Base-by-base conservation (phyloP, 1,140 invertebrate species). In the Drosophila ficusphila region DNA sequence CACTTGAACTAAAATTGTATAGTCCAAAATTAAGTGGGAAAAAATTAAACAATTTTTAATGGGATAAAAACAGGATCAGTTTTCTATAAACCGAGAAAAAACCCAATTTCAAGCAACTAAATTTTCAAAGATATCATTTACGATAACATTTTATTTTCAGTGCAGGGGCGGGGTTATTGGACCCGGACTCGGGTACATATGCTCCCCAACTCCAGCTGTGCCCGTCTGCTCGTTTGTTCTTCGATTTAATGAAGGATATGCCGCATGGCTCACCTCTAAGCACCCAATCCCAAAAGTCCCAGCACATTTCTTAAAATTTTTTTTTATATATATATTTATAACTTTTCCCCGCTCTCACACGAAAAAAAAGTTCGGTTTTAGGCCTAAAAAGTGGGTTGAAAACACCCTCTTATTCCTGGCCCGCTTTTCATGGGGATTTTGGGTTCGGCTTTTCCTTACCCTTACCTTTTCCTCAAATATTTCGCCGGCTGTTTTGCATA, bases 191-290 rank as follows among this genome's bases (percentile, higher is more conserved):
- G 36, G 52, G 51, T 76, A 53, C 71, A 76, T 75, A 65, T 67
- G 64, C 51, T 46, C 52, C 48, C 49, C 36, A 46, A 34, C 41
- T 54, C 51, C 62, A 57, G 29, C 54, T 76, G 68, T 65, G 69
- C 56, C 62, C 70, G 64, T 79, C 79, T 83, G 75, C 79, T 83
- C 79, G 82, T 88, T 89, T 89, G 83, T 88, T 83, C 83, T 88
- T 88, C 82, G 82, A 88, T 88, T 88, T 88, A 88, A 89, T 88
- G 82, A 88, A 88, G 82, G 82, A 88, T 88, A 88, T 88, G 70
- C 83, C 74, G 70, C 78, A 86, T 79, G 72, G 60, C 68, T 67
- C 60, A 74, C 60, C 76, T 70, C 71, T 64, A 77, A 70, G 62
- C 52, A 62, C 68, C 64, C 36, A 52, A 67, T 70, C 34, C 51